Conservation (phyloP, 2,888 invertebrate species). For the Drosophila fungiperda region DNA sequence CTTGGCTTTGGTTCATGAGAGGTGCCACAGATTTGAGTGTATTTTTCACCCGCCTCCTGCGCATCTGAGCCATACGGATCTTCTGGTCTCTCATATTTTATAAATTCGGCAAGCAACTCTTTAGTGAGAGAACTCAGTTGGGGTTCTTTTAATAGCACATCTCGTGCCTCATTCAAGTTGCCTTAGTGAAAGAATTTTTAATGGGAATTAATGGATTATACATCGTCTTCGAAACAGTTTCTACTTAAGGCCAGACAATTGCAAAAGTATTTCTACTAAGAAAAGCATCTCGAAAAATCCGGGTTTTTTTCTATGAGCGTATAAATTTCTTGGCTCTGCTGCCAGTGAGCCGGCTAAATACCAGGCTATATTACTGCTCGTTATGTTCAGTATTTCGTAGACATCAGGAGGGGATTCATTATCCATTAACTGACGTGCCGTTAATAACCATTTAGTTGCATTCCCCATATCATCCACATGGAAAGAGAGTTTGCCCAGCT, state of each 20-base stretch:
- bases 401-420: not conserved
- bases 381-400: conserved; percentile 13
- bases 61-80: not conserved
- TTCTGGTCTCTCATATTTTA: not conserved
- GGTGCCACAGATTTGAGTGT: conserved; percentile 22
- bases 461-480: not conserved
- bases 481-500: conserved; percentile 36
- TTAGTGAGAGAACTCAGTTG: not conserved
- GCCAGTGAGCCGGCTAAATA: conserved; percentile 27
- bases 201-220: not conserved
- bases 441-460: conserved; percentile 38
- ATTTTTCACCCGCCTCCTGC: not conserved
- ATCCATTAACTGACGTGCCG: not conserved
- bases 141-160: conserved; percentile 4
- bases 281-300: too few relatives aligned
- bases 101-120: not conserved
- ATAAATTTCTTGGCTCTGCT: not conserved
- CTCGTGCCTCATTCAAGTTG: not conserved
- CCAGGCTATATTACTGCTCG: not conserved
- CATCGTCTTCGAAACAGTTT: too few relatives aligned
- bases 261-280: too few relatives aligned
- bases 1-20: not conserved
- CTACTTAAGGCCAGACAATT: too few relatives aligned
- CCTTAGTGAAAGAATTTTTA: conserved; percentile 12
- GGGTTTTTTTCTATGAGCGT: rapidly evolving